phyloP scores from a whole-genome alignment of 1,140 invertebrate species.

The Temnothorax curvispinosus region DNA sequence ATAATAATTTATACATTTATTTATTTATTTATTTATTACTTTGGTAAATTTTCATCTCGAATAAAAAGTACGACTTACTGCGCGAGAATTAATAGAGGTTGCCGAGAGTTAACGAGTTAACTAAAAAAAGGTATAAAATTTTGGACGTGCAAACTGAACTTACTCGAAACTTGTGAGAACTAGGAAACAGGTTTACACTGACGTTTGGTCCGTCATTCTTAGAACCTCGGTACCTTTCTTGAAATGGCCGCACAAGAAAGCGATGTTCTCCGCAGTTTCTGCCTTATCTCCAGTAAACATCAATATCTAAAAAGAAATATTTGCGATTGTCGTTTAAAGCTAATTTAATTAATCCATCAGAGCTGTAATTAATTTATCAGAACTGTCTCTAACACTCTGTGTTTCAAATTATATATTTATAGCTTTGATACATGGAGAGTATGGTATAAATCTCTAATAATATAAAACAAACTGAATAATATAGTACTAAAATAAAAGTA shows the following conservation, averaged over 20 bases:
- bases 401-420: not conserved
- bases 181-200: constrained; percentile 74
- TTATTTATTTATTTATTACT: not conserved
- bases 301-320: constrained; percentile 86
- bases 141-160: constrained; percentile 25
- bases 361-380: too few relatives aligned
- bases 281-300: constrained; percentile 93
- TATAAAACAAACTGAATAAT: not conserved
- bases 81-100: not conserved
- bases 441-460: not conserved
- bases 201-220: constrained; percentile 85
- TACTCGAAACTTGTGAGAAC: constrained; percentile 80
- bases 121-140: not conserved
- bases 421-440: not conserved
- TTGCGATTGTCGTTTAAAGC: not conserved
- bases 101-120: not conserved
- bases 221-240: constrained; percentile 88
- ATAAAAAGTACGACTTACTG: not conserved
- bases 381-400: not conserved
- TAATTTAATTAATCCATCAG: not conserved
- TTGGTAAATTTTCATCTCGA: not conserved
- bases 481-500: too few relatives aligned
- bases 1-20: too few relatives aligned
- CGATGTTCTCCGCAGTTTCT: constrained; percentile 92
- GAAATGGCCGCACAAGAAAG: constrained; percentile 91